Conservation (phyloP, 2,113 vertebrate species). For the Callospermophilus lateralis region DNA sequence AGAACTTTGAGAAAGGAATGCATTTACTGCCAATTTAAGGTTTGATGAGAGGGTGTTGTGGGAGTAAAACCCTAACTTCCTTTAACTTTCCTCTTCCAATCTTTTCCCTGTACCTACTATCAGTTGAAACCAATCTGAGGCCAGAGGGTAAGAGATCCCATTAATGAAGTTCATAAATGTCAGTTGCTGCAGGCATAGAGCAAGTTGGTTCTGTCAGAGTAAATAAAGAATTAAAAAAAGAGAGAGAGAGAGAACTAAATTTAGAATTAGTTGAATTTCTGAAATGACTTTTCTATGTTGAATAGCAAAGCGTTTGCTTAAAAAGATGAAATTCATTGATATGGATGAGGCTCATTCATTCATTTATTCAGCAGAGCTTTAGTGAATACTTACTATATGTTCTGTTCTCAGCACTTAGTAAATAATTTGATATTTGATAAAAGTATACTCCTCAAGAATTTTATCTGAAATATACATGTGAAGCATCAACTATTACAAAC, state of each 20-base stretch:
- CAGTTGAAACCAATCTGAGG: background rate
- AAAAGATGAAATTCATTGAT: background rate
- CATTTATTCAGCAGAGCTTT: background rate
- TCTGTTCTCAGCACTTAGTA: background rate
- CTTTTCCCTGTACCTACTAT: background rate
- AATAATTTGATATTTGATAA: background rate
- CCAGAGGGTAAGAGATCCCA: background rate
- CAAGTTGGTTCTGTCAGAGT: background rate
- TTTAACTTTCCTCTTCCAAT: background rate
- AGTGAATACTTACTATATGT: background rate
- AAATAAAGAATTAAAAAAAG: background rate
- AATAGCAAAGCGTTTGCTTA: background rate
- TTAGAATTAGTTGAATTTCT: slow-evolving; percentile 4
- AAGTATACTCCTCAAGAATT: background rate
- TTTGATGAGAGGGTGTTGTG: background rate
- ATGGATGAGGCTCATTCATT: background rate
- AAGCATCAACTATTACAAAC: background rate
- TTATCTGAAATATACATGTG: slow-evolving; percentile 12
- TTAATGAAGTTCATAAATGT: slow-evolving; percentile 37
- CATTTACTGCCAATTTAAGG: background rate
- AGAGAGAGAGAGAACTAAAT: background rate
- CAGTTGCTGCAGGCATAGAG: background rate
- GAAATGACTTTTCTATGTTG: slow-evolving; percentile 5
- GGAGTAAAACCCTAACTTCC: background rate
- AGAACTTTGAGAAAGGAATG: background rate